A percentile compares a stretch with the other conserved stretches of the same genome.
Conservation (phyloP, 2,888 invertebrate genomes). For the Monopis laevigella region DNA sequence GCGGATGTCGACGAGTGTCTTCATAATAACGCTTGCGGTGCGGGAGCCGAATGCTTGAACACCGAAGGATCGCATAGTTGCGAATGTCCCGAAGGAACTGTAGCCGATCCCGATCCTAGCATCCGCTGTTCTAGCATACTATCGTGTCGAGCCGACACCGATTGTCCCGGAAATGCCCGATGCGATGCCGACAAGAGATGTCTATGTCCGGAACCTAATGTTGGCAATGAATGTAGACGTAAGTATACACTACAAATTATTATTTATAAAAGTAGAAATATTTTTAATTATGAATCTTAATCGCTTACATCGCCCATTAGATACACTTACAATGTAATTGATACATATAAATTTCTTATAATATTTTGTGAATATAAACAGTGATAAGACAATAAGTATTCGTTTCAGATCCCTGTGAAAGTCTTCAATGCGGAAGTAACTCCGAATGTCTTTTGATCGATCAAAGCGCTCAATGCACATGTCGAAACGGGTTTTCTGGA, state of each 20-base stretch:
- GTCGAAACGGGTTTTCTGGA: conserved; percentile 83
- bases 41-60: conserved; percentile 84
- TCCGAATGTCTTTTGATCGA: conserved; percentile 89
- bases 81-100: conserved; percentile 81
- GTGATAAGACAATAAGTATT: too few relatives aligned
- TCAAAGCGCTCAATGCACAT: conserved; percentile 84
- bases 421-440: conserved; percentile 84
- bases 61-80: conserved; percentile 80
- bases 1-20: conserved; percentile 86
- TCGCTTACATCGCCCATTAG: too few relatives aligned
- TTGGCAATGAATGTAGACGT: conserved; percentile 93
- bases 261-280: too few relatives aligned
- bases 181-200: conserved; percentile 83
- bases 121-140: conserved; percentile 85
- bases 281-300: too few relatives aligned
- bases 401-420: conserved; percentile 90
- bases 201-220: conserved; percentile 89
- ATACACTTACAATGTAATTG: too few relatives aligned
- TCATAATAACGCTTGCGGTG: conserved; percentile 76
- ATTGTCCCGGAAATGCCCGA: conserved; percentile 90
- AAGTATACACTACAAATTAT: conserved; percentile 45
- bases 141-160: conserved; percentile 76
- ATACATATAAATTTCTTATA: too few relatives aligned
- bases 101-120: conserved; percentile 86
- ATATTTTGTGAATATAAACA: too few relatives aligned